Base-by-base conservation (phyloP, 2,888 invertebrate genomes). In the Aproaerema taeniolella region DNA sequence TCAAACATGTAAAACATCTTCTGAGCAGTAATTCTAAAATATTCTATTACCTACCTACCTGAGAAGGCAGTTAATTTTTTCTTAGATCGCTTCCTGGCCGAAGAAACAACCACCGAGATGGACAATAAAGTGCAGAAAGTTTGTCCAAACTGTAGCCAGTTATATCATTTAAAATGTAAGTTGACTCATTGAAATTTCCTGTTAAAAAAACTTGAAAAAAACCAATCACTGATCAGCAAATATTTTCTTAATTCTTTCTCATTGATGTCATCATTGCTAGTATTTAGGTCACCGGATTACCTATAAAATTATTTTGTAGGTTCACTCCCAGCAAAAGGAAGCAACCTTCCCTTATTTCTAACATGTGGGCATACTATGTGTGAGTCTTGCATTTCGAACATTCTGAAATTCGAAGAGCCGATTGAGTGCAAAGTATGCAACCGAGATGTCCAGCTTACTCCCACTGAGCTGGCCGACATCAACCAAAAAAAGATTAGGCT, bases 281-380 rank as follows among this genome's bases (percentile, higher is more conserved):
- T n/a, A n/a, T n/a, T n/a, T n/a, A n/a, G n/a, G n/a, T n/a, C n/a
- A n/a, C n/a, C n/a, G n/a, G n/a, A n/a, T n/a, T n/a, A n/a, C n/a
- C n/a, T n/a, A n/a, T n/a, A n/a, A n/a, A n/a, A n/a, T n/a, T n/a
- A n/a, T n/a, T n/a, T n/a, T n/a, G n/a, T n/a, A n/a, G n/a, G n/a
- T n/a, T n/a, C n/a, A n/a, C n/a, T n/a, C n/a, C n/a, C n/a, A n/a
- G n/a, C 50, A 20, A 67, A 68, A 51, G 51, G 52, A 9, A 28
- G 16, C 2, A 81, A 79, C 42, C 50, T 82, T 25, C 93, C 93
- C 0, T 69, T 93, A 14, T 69, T 92, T 26, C 64, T 93, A 42
- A 56, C 81, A 44, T 94, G 94, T 58, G 90, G 90, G 1, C 94
- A 94, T 64, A 82, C 89, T 2, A 80, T 90, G 53, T 94, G 94